A percentile compares a stretch with the other conserved stretches of the same genome.
Conservation (phyloP, 2,797 vertebrate species). For the Anguilla megastoma region DNA sequence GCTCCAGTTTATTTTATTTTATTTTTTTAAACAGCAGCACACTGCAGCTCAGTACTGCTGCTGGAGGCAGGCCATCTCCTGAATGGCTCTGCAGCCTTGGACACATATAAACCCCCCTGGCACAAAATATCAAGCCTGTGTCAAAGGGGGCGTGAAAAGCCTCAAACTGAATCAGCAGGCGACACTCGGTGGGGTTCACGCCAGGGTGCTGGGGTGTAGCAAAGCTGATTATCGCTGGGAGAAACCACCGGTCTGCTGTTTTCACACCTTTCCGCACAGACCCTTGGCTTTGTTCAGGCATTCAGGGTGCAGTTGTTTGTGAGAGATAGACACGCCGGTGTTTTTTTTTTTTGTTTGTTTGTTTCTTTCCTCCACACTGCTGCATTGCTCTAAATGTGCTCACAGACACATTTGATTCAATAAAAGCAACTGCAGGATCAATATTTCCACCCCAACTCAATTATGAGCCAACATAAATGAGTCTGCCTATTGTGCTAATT, state of each 20-base stretch:
- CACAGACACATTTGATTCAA: constrained; percentile 56
- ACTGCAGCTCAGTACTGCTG: background rate
- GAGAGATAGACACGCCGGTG: background rate
- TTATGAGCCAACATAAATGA: constrained; percentile 61
- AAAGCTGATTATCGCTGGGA: constrained; percentile 33
- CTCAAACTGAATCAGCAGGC: constrained; percentile 2
- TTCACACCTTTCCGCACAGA: constrained; percentile 24
- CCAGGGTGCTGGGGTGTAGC: background rate
- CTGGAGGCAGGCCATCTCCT: background rate
- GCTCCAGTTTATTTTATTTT: background rate
- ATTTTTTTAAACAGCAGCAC: background rate
- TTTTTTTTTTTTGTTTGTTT: background rate
- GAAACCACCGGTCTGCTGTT: constrained; percentile 28
- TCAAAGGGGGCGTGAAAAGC: background rate
- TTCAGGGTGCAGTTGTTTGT: background rate
- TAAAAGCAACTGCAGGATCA: constrained; percentile 56
- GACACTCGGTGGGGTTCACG: background rate
- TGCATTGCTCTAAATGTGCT: constrained; percentile 56
- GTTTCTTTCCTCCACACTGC: background rate
- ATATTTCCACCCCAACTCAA: constrained; percentile 62
- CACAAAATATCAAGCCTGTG: constrained; percentile 5
- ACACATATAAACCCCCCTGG: background rate
- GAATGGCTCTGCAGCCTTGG: background rate
- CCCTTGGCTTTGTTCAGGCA: constrained; percentile 18
- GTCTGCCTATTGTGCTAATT: constrained; percentile 51